Evolutionary conservation across 2,797 vertebrate species (phyloP), one percentile per base, ranked within the genome.

Genomic region (Sebastes taczanowskii): DNA sequence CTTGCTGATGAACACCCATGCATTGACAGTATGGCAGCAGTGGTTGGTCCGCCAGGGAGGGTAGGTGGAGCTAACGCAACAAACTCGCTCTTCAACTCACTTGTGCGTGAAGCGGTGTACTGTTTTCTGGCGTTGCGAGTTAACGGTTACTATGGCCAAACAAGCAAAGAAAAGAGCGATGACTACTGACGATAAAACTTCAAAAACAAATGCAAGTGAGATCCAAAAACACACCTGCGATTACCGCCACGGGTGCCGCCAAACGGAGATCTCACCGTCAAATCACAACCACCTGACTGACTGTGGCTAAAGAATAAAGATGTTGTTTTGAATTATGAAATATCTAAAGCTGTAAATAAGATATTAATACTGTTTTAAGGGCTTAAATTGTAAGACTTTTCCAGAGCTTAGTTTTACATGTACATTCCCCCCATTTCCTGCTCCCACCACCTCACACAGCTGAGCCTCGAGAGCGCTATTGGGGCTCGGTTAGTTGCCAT

Each of bases 401-500:
- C 4, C 46, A 25, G 32, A 58, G 11, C 38, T 55, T 18, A 7
- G 7, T 42, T 42, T 49, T 53, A 49, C 30, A 9, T 7, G 18
- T 2, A 5, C 7, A 3, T 69, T 69, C 5, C 46, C 46, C 14
- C 25, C 10, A 6, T 58, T 49, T 34, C n/a, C 53, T 9, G 6
- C 74, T 64, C 7, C 49, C 9, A 5, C 27, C 64, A 55, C 53
- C 38, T 59, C 38, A 35, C 20, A 14, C 7, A 53, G 63, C n/a
- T 13, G 16, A 78, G 61, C 23, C 20, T 34, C 6, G 22, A 77
- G 29, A 53, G 14, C 2, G 22, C 42, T 25, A 18, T 27, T 3
- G 10, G 5, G 22, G 35, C 32, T 55, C 22, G 20, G 78, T 87
- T 81, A 69, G 79, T 69, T 70, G 62, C 16, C 56, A 10, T 70